Conservation (phyloP, 2,797 vertebrate genomes). For the Notolepis coatsorum region DNA sequence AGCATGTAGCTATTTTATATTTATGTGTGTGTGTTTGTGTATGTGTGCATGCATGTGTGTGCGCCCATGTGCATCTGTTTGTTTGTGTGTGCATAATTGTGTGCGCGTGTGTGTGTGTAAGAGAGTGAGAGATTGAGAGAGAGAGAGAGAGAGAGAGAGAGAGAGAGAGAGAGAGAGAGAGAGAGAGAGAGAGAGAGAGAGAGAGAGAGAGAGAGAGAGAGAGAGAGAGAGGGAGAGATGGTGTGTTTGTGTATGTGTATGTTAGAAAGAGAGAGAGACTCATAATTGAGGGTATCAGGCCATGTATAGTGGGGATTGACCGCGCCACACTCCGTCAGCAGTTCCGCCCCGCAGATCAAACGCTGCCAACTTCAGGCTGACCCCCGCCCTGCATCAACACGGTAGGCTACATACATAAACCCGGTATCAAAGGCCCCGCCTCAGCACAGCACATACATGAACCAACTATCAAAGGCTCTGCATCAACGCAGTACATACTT, state of each 20-base stretch:
- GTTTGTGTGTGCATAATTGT: background rate
- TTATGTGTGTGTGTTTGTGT: background rate
- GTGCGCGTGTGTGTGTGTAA: background rate
- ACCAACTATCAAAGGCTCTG: background rate
- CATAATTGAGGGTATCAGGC: no score
- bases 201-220: no score
- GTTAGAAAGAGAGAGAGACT: no score
- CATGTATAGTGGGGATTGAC: no score
- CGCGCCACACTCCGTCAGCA: background rate
- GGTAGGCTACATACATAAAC: background rate
- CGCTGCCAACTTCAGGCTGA: slow-evolving; percentile 1
- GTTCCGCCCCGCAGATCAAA: background rate
- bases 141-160: no score
- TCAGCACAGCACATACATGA: background rate
- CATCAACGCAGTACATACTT: background rate
- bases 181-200: no score
- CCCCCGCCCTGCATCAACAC: background rate
- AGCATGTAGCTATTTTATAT: background rate
- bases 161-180: no score
- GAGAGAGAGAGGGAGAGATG: no score
- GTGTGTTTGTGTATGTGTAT: no score
- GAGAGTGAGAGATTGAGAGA: no score
- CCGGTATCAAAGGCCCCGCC: background rate
- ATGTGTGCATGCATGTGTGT: background rate
- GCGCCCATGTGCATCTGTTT: background rate